Evolutionary conservation across 2,888 invertebrate genomes (phyloP).

Genomic region (Zele albiditarsus): DNA sequence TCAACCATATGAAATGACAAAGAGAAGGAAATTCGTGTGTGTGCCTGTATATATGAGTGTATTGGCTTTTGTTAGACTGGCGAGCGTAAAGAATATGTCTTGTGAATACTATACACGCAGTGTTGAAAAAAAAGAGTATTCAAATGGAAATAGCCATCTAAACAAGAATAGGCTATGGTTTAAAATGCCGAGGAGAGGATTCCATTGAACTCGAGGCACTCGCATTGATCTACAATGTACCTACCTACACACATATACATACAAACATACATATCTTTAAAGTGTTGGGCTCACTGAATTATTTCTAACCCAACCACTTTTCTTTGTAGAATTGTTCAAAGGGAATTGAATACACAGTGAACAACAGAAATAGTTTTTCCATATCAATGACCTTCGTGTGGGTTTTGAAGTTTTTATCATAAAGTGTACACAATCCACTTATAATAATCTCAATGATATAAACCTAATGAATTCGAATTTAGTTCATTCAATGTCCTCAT

Average conservation of each 20-base stretch:
- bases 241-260: too few species aligned
- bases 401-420: not conserved
- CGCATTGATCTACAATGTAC: slow-evolving; percentile 25
- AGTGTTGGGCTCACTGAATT: not conserved
- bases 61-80: not conserved
- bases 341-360: not conserved
- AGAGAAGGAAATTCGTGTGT: not conserved
- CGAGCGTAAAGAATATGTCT: slow-evolving; percentile 8
- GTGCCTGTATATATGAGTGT: not conserved
- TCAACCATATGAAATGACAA: not conserved
- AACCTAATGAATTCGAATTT: not conserved
- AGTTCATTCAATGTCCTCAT: not conserved
- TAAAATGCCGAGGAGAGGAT: slow-evolving; percentile 34
- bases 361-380: not conserved
- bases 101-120: slow-evolving; percentile 37
- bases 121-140: slow-evolving; percentile 43
- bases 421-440: not conserved
- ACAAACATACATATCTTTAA: not conserved
- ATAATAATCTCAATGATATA: not conserved
- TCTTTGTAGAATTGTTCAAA: not conserved
- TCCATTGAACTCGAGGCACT: slow-evolving; percentile 28
- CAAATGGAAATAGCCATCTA: slow-evolving; percentile 49
- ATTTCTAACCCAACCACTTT: not conserved
- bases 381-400: slow-evolving; percentile 10
- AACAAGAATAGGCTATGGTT: slow-evolving; percentile 45